Base-by-base conservation (phyloP, 2,888 invertebrate species). In the Alsophila aescularia region DNA sequence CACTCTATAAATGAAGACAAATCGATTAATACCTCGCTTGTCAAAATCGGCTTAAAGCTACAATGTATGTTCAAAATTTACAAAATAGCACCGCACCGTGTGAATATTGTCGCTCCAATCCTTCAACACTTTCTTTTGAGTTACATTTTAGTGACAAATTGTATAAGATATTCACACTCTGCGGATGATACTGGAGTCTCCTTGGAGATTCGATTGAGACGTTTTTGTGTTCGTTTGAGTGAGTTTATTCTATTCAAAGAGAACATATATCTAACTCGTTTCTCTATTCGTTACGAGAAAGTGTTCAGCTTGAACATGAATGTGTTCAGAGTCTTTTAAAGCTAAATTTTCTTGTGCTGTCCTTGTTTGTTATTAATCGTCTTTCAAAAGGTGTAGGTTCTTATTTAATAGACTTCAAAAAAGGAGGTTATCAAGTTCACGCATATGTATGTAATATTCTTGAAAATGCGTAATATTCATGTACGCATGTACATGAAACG, bases 81-180 rank as follows among this genome's bases (percentile, higher is more conserved):
- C 24, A 24, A 24, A 24, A 18, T 18, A 2, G 8, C 7, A 24
- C n/a, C n/a, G n/a, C n/a, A n/a, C n/a, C n/a, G 24, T 7, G 24
- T 24, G 24, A 24, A 2, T 8, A 7, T 2, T 24, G 3, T 5
- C 24, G 24, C 24, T 24, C 13, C 32, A 55, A 52, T 59, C 48
- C 57, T 35, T 50, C 37, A 18, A 6, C 39, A 39, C 41, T 62
- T 54, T 52, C 58, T 60, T 62, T 59, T 56, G 53, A 63, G 45
- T 32, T 48, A 53, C 55, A 45, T 53, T 53, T 52, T 56, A 55
- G 59, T 59, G 64, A 65, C 62, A 63, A 66, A 68, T 66, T 64
- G 64, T 64, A 62, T 64, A 66, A 62, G 52, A 57, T 42, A 64
- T 61, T 55, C 53, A 57, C 64, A 58, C 61, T 56, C 51, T 59